These are phyloP conservation scores for Rhopalosiphum nymphaeae DNA, from an alignment of 2,888 invertebrate species.

Conservation along the genomic window DNA sequence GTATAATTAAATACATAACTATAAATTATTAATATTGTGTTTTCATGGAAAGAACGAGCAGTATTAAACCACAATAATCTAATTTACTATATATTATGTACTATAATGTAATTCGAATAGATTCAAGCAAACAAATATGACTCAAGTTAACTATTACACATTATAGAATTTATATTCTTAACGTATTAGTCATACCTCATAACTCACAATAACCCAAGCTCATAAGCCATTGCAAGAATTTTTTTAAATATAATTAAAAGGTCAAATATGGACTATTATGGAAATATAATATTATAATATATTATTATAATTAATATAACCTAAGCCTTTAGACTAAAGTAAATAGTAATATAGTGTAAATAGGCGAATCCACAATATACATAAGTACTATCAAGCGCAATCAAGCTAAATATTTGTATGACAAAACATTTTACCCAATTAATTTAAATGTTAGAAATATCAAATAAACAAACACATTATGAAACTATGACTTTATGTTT, in stretches of 20 bases:
- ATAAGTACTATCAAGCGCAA: background rate
- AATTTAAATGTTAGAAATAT: background rate
- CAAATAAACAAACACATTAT: background rate
- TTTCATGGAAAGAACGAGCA: background rate
- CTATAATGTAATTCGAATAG: slow-evolving; percentile 13
- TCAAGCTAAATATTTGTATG: background rate
- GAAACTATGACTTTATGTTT: background rate
- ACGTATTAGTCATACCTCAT: slow-evolving; percentile 48
- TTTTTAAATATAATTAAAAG: background rate
- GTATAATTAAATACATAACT: slow-evolving; percentile 24
- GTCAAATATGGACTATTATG: background rate
- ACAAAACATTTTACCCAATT: background rate
- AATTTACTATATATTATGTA: background rate
- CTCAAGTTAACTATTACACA: slow-evolving; percentile 24
- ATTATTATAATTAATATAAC: background rate
- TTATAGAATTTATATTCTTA: slow-evolving; percentile 31
- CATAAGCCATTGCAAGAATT: background rate
- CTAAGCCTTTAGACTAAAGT: background rate
- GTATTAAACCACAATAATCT: background rate
- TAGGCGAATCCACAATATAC: background rate
- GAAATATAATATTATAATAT: background rate
- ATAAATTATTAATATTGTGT: background rate
- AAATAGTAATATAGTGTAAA: background rate
- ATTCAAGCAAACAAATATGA: slow-evolving; percentile 42
- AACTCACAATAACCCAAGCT: slow-evolving; percentile 1